Conservation (phyloP, 2,797 vertebrate genomes). For the Myioborus melanocephalus region DNA sequence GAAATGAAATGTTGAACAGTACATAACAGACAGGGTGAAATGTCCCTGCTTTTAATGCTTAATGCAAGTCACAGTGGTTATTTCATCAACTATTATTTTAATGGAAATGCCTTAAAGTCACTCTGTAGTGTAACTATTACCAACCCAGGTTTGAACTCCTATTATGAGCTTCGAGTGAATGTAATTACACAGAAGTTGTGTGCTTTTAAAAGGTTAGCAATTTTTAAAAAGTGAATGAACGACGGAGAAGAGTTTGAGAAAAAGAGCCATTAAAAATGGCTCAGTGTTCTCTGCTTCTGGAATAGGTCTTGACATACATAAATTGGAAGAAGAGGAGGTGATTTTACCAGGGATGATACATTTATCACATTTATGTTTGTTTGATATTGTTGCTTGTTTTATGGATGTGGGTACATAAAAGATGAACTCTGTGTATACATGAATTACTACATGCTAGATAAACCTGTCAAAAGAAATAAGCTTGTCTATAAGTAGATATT, state of each 20-base stretch:
- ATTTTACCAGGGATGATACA: not conserved
- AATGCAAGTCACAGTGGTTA: not conserved
- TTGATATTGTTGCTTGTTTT: not conserved
- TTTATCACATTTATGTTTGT: not conserved
- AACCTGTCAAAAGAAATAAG: not conserved
- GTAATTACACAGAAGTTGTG: not conserved
- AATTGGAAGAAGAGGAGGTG: not conserved
- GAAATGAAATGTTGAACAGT: not conserved
- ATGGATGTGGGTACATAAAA: not conserved
- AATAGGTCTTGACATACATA: not conserved
- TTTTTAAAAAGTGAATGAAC: not conserved
- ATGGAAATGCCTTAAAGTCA: not conserved
- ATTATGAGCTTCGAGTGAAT: not conserved
- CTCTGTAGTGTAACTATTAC: not conserved
- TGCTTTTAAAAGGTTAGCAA: not conserved
- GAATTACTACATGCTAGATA: not conserved
- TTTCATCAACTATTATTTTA: not conserved
- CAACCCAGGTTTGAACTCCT: not conserved
- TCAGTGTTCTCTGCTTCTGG: not conserved
- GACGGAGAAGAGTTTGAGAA: not conserved
- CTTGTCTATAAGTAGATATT: not conserved
- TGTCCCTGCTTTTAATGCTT: not conserved
- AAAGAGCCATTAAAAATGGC: not conserved
- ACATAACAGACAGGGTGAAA: not conserved
- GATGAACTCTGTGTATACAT: not conserved